Evolutionary conservation across 2,797 vertebrate genomes (phyloP).

Genomic region (Hafferia zeledoni): DNA sequence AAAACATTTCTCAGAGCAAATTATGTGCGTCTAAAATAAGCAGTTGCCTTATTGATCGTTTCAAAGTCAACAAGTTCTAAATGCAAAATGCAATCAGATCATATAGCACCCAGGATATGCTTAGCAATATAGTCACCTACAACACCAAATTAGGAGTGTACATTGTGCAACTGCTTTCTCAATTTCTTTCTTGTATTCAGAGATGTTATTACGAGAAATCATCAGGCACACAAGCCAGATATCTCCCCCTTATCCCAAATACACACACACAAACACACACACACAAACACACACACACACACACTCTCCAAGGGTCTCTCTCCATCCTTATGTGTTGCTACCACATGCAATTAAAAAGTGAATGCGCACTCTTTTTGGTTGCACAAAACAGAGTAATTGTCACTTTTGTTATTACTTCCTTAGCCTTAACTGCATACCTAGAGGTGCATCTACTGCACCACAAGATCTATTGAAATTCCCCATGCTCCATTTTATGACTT

Average conservation of each 20-base stretch:
- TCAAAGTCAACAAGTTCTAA: slow-evolving; percentile 85
- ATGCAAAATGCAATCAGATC: slow-evolving; percentile 79
- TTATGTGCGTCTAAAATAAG: slow-evolving; percentile 87
- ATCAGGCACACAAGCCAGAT: slow-evolving; percentile 56
- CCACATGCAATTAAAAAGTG: slow-evolving; percentile 65
- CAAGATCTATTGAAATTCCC: slow-evolving; percentile 73
- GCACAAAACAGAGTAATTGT: slow-evolving; percentile 64
- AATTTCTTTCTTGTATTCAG: slow-evolving; percentile 66
- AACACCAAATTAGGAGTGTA: slow-evolving; percentile 65
- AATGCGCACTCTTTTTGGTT: slow-evolving; percentile 31
- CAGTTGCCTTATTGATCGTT: slow-evolving; percentile 80
- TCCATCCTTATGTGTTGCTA: slow-evolving; percentile 61
- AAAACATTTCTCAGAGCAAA: slow-evolving; percentile 86
- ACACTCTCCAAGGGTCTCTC: not conserved
- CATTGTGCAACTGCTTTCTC: slow-evolving; percentile 51
- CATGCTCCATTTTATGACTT: slow-evolving; percentile 74
- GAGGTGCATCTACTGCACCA: slow-evolving; percentile 47
- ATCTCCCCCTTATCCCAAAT: slow-evolving; percentile 63
- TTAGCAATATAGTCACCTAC: slow-evolving; percentile 70
- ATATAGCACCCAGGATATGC: slow-evolving; percentile 49
- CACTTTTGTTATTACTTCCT: slow-evolving; percentile 55
- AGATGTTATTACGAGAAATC: slow-evolving; percentile 66
- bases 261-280: not conserved
- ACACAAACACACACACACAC: not conserved
- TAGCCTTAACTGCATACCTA: slow-evolving; percentile 67